phyloP scores from a whole-genome alignment of 2,888 invertebrate species.

The Acanthococcus lagerstroemiae region DNA sequence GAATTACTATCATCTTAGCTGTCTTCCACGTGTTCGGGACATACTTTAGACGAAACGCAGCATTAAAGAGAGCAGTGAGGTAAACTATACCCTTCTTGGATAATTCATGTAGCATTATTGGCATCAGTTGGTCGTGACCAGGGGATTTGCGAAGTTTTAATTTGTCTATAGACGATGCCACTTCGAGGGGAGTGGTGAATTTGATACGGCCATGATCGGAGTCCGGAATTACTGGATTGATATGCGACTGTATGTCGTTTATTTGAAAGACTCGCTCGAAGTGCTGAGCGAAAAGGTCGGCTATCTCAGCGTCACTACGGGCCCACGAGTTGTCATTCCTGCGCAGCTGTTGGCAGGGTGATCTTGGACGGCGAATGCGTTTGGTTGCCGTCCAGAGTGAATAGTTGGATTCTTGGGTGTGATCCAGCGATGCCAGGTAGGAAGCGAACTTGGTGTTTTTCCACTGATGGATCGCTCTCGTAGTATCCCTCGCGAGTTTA shows the following conservation, averaged over 20 bases:
- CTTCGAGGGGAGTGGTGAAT: background rate
- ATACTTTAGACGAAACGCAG: background rate
- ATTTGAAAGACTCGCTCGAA: background rate
- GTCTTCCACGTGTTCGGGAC: background rate
- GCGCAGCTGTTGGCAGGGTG: too few relatives aligned
- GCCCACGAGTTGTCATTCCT: background rate
- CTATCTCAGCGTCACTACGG: background rate
- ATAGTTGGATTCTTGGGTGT: too few relatives aligned
- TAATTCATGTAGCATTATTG: background rate
- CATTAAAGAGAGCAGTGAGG: background rate
- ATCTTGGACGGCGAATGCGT: too few relatives aligned
- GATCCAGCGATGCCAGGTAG: too few relatives aligned
- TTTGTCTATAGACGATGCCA: background rate
- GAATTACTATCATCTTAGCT: background rate
- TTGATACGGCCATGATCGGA: background rate
- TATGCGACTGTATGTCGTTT: background rate
- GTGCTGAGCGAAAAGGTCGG: background rate
- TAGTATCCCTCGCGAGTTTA: too few relatives aligned
- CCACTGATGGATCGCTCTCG: too few relatives aligned
- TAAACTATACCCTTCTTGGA: background rate
- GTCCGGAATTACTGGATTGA: background rate
- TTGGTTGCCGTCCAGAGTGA: too few relatives aligned
- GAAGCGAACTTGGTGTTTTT: too few relatives aligned
- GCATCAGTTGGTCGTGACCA: background rate
- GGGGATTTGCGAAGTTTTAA: background rate